A percentile compares a stretch with the other conserved stretches of the same genome.
Conservation (phyloP, 2,113 vertebrate genomes). For the Sinocyclocheilus grahami region DNA sequence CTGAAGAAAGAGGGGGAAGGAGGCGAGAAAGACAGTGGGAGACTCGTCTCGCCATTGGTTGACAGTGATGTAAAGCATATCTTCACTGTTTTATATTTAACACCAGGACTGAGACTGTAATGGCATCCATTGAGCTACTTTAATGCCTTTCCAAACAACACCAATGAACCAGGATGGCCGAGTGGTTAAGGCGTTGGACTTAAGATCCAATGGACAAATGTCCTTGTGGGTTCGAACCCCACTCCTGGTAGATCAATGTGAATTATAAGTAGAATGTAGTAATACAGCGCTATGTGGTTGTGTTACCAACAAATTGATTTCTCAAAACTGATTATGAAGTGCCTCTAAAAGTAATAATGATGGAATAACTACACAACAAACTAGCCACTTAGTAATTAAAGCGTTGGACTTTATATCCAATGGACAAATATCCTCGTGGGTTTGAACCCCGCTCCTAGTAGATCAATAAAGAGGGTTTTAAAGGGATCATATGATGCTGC, state of each 20-base stretch:
- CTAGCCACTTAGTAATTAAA: background rate
- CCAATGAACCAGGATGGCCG: too few species aligned
- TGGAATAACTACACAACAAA: background rate
- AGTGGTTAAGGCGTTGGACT: too few species aligned
- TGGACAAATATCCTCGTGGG: too few species aligned
- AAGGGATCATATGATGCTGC: too few species aligned
- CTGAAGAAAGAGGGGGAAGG: slow-evolving; percentile 35
- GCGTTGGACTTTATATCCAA: background rate
- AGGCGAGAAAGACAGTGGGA: background rate
- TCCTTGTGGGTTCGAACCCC: background rate
- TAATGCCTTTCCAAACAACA: background rate
- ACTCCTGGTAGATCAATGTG: background rate
- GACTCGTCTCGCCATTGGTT: slow-evolving; percentile 13
- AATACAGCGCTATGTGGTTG: too few species aligned
- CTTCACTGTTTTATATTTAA: background rate
- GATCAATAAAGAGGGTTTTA: too few species aligned
- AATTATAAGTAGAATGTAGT: background rate
- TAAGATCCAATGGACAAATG: background rate
- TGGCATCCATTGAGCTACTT: background rate
- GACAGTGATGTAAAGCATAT: slow-evolving; percentile 4
- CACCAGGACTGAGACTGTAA: background rate
- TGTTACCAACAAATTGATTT: too few species aligned
- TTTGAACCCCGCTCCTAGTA: too few species aligned
- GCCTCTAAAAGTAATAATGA: background rate
- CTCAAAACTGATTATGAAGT: too few species aligned